Base-by-base conservation (phyloP, 1,140 invertebrate genomes). In the Geopemphigus sp. region DNA sequence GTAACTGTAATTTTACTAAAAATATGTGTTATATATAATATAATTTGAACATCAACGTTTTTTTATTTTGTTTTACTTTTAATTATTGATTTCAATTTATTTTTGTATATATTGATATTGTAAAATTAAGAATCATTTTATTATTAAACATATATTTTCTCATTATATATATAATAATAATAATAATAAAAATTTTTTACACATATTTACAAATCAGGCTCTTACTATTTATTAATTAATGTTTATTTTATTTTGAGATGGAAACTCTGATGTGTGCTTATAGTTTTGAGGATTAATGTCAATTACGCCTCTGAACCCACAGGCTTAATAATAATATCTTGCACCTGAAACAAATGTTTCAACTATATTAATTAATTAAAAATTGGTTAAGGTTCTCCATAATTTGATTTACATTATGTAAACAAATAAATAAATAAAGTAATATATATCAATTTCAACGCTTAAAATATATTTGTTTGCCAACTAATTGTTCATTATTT, bases 281-380 rank as follows among this genome's bases (percentile, higher is more conserved):
- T 70, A 26, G 29, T 50, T 53, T 70, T 54, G 50, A 54, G 0
- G 5, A 54, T 32, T 10, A 53, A 50, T 72, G 4, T 72, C 5
- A 54, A 8, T 68, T 39, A 74, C 3, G 74, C 74, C 32, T 78
- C 74, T 63, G 74, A 78, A 61, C 74, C 76, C 19, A 82, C 54
- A 26, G 81, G 81, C 72, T 82, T 82, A n/a, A 82, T 66, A 6
- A 80, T 82, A 24, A 82, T 73, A 56, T 82, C 81, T 80, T 80
- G 80, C 45, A 82, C 81, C 81, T 82, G 24, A 70, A 70, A 81
- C n/a, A 73, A 73, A 74, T 59, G 17, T 61, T 59, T 59, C 12
- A 68, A 72, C 12, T 26, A 19, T 72, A 29, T 29, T 19, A 53
- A 12, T 72, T 12, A n/a, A 1, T 53, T 50, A 50, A 47, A 17